A percentile compares a stretch with the other conserved stretches of the same genome.
phyloP scores from a whole-genome alignment of 1,140 invertebrate genomes.

The Lethrus apterus region DNA sequence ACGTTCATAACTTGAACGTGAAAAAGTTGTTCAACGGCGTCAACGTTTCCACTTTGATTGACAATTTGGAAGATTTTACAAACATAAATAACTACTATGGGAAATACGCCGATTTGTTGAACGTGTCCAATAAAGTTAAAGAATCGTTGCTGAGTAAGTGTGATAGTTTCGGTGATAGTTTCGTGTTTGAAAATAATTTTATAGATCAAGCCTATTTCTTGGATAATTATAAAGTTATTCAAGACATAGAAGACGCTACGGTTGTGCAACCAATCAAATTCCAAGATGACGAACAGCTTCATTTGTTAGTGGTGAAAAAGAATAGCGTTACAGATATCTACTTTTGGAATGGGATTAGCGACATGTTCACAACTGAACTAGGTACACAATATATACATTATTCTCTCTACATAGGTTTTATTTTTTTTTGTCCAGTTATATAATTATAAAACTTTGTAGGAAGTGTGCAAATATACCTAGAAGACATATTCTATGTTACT shows the following conservation, averaged over 20 bases:
- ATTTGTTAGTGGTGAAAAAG: not conserved
- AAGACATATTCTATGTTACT: too few relatives aligned
- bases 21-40: slow-evolving; percentile 25
- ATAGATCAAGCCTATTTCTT: slow-evolving; percentile 31
- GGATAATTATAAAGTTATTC: slow-evolving; percentile 26
- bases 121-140: slow-evolving; percentile 22
- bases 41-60: slow-evolving; percentile 27
- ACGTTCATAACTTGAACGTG: slow-evolving; percentile 28
- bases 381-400: too few relatives aligned
- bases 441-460: too few relatives aligned
- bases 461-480: too few relatives aligned
- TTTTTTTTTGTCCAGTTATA: too few relatives aligned
- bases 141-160: slow-evolving; percentile 27
- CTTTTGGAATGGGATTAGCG: too few relatives aligned
- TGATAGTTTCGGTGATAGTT: slow-evolving; percentile 10
- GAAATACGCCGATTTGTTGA: slow-evolving; percentile 26
- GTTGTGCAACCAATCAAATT: slow-evolving; percentile 15
- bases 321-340: too few relatives aligned
- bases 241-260: slow-evolving; percentile 10
- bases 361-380: too few relatives aligned
- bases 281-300: not conserved
- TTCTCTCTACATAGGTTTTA: too few relatives aligned
- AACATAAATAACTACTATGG: slow-evolving; percentile 24
- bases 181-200: slow-evolving; percentile 18
- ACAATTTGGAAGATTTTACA: slow-evolving; percentile 24